Evolutionary conservation across 2,113 vertebrate genomes (phyloP).

Genomic region (Deroptyus accipitrinus): DNA sequence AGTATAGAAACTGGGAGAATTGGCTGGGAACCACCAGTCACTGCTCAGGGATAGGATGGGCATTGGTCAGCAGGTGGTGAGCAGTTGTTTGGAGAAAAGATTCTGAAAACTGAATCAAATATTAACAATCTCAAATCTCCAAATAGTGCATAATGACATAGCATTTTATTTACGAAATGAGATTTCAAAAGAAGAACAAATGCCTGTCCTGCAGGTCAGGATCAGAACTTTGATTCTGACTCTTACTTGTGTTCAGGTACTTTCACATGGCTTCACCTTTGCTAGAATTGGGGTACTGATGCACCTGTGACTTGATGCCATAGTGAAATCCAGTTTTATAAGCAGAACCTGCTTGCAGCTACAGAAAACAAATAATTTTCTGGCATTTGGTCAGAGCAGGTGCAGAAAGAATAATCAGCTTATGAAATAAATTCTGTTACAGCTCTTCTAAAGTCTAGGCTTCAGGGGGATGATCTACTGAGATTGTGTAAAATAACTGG

Average conservation of each 20-base stretch:
- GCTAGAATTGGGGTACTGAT: neutral
- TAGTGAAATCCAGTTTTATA: neutral
- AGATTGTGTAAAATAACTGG: neutral
- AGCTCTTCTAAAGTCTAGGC: neutral
- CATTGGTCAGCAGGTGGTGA: neutral
- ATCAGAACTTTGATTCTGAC: neutral
- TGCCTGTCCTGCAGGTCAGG: neutral
- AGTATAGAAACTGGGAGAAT: neutral
- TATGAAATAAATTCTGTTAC: neutral
- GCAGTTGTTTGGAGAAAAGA: neutral
- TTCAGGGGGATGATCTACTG: neutral
- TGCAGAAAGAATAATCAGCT: constrained; percentile 24
- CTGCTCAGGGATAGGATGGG: neutral
- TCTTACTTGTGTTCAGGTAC: neutral
- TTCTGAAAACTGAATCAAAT: neutral
- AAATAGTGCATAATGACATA: neutral
- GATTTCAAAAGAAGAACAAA: neutral
- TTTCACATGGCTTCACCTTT: neutral
- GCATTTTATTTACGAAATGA: neutral
- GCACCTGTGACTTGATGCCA: neutral
- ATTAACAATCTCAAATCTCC: neutral
- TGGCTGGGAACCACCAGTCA: neutral
- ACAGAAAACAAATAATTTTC: neutral
- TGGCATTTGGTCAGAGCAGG: constrained; percentile 13
- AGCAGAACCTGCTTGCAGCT: neutral